Percentiles rank a stretch among this genome's conserved stretches.
phyloP scores from a whole-genome alignment of 2,113 vertebrate genomes.

The Carlito syrichta region DNA sequence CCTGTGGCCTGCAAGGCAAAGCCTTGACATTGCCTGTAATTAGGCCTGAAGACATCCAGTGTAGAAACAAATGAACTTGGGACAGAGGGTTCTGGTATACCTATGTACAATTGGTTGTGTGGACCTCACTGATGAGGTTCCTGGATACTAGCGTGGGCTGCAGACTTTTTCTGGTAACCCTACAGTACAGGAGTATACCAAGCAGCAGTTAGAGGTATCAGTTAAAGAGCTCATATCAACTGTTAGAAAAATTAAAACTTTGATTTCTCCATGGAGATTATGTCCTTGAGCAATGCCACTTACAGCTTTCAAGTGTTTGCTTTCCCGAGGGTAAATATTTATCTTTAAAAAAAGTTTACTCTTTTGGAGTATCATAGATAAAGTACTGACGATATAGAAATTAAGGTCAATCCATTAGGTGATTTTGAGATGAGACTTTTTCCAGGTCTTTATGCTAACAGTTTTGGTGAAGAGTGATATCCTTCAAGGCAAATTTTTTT shows the following conservation, averaged over 20 bases:
- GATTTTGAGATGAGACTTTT: not conserved
- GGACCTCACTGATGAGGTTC: not conserved
- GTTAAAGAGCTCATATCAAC: not conserved
- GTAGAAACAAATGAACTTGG: not conserved
- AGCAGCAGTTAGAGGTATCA: not conserved
- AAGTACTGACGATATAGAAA: not conserved
- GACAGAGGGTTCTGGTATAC: not conserved
- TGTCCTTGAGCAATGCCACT: not conserved
- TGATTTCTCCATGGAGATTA: not conserved
- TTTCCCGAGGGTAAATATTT: not conserved
- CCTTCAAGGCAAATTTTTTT: not conserved
- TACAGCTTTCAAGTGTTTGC: not conserved
- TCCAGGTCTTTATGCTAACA: not conserved
- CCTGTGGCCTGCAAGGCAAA: not conserved
- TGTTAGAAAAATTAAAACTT: not conserved
- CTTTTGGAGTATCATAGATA: not conserved
- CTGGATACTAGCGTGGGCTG: not conserved
- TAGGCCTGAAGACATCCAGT: not conserved
- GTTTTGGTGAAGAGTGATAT: not conserved
- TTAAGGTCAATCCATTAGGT: not conserved
- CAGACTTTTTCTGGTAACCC: not conserved
- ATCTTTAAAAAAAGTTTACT: not conserved
- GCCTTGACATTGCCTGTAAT: not conserved
- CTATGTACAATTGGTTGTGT: rapidly evolving
- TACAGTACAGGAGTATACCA: not conserved